These are phyloP conservation scores for Drosophila sulfurigaster DNA, from an alignment of 1,140 invertebrate species.

Conservation along the genomic window DNA sequence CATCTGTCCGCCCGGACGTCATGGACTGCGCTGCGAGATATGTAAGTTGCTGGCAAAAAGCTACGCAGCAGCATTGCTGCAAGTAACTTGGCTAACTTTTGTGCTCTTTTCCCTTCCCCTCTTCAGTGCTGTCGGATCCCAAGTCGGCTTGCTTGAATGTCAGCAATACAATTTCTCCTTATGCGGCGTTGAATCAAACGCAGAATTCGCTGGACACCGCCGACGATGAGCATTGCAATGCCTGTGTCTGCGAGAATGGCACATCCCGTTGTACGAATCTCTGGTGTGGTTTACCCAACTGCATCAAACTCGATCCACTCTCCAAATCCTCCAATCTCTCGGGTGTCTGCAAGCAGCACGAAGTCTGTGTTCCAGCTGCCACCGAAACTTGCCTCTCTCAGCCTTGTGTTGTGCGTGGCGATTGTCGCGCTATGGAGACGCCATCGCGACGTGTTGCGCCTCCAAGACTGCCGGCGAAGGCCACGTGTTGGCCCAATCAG, in stretches of 20 bases:
- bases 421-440: slow-evolving; percentile 90
- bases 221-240: slow-evolving; percentile 92
- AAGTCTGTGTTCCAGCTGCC: slow-evolving; percentile 90
- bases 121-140: slow-evolving; percentile 80
- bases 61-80: neutral
- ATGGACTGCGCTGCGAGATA: slow-evolving; percentile 89
- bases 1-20: slow-evolving; percentile 91
- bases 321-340: slow-evolving; percentile 86
- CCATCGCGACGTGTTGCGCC: slow-evolving; percentile 91
- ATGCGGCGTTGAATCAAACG: slow-evolving; percentile 71
- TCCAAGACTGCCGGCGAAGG: slow-evolving; percentile 90
- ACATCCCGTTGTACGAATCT: slow-evolving; percentile 92
- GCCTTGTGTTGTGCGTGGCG: slow-evolving; percentile 91
- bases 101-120: neutral
- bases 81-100: too few species aligned
- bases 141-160: slow-evolving; percentile 77
- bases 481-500: slow-evolving; percentile 92
- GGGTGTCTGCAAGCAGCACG: slow-evolving; percentile 75
- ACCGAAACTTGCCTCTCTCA: slow-evolving; percentile 91
- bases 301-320: slow-evolving; percentile 86
- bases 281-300: slow-evolving; percentile 94
- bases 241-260: slow-evolving; percentile 91
- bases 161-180: slow-evolving; percentile 73
- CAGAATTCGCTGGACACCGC: slow-evolving; percentile 69
- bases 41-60: slow-evolving; percentile 59